Evolutionary conservation across 2,113 vertebrate genomes (phyloP), one percentile per base, ranked within the genome.

Genomic region (Poeciliopsis prolifica): DNA sequence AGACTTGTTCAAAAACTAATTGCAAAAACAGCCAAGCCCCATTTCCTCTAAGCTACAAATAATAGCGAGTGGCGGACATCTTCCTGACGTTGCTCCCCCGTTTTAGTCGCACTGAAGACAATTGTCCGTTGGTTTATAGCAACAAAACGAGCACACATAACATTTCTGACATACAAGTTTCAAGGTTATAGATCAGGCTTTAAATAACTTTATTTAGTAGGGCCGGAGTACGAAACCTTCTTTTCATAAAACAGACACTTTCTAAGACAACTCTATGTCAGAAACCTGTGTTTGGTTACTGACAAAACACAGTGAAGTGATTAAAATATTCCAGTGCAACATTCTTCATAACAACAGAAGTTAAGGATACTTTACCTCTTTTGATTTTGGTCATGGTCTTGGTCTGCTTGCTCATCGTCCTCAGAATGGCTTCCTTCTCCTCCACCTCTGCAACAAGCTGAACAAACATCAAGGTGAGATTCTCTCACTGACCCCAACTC

Each of bases 351-450:
- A 7, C 42, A 42, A 61, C 44, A n/a, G 62, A 54, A 72, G 35
- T 0, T 10, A 58, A 17, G 63, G 11, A 10, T 1, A 7, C 14
- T 87, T 86, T 75, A 95, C 95, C 95, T 90, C 87, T 89, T 82
- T 94, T 95, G 44, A 96, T 86, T 83, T 94, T 95, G 75, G 89
- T 92, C 48, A 96, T 81, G 0, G 86, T 91, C 67, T 84, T 88
- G 87, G 70, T 93, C 62, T 92, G 93, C 64, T 88, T 93, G 65
- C 44, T 87, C 61, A 96, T 74, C 12, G 76, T 92, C 65, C 30
- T 84, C 77, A 88, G 71, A 58, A 96, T 51, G 19, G 63, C 74
- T 62, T 93, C 90, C 70, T 72, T 95, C 86, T 96, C 94, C 9
- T 70, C 71, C 0, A 72, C 60, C 75, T 94, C 94, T 62, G 63